Base-by-base conservation (phyloP, 2,113 vertebrate species). In the Fulmarus glacialis region DNA sequence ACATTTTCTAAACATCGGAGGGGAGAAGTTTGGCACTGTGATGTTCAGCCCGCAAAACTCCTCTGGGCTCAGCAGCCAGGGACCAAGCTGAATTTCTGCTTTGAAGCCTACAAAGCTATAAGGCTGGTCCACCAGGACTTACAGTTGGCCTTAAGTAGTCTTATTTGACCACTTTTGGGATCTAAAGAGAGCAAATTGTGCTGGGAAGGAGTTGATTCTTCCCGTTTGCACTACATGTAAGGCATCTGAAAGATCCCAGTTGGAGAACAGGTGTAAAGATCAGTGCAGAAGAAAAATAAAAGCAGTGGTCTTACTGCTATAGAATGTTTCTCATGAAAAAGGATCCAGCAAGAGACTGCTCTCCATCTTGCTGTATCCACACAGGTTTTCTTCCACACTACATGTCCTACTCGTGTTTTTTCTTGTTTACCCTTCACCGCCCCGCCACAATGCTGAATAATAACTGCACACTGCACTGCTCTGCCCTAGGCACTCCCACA, bases 341-440 rank as follows among this genome's bases (percentile, higher is more conserved):
- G 1, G 15, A 70, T 26, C 43, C 80, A 74, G 22, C 32, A 55
- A 66, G 8, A 45, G 21, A 15, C 27, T 82, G 23, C 8, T 81
- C 19, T 36, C 9, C 27, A 6, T 34, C 53, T 43, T 27, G 3
- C 34, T 36, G 26, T 45, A 42, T 11, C 66, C 67, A n/a, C 53
- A 9, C 5, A 21, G n/a, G 22, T 71, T 68, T 42, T 36, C 45
- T 64, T 27, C 32, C 30, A 32, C 15, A 21, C 11, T 12, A 23
- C 19, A 29, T 5, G 0, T 15, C 45, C n/a, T 36, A 8, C 15
- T 68, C 1, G 0, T 34, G 15, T 4, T 20, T 58, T 43, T 42
- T 8, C 11, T 67, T 34, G 15, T 34, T 90, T 68, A 52, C 38
- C 56, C 47, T 64, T 42, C 45, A 22, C 26, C 56, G 36, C 32